Evolutionary conservation across 2,797 vertebrate species (phyloP).

Genomic region (Tauraco hartlaubi): DNA sequence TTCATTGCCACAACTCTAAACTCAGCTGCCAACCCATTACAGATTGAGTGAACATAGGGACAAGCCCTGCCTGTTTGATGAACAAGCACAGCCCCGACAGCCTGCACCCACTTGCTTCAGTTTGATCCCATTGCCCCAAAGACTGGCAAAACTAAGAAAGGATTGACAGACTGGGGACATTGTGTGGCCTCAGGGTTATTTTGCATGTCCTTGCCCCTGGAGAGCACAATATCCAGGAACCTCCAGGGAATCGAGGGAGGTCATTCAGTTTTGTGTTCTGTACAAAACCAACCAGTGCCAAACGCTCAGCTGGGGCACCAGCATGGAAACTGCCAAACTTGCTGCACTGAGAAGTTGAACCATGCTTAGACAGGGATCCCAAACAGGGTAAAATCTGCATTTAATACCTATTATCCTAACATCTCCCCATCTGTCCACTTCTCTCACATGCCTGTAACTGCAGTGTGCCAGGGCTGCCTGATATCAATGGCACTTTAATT

Average conservation of each 20-base stretch:
- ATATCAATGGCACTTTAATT: conserved; percentile 69
- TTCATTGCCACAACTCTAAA: neutral
- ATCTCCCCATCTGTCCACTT: conserved; percentile 64
- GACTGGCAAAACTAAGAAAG: neutral
- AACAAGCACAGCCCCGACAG: neutral
- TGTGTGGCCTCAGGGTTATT: neutral
- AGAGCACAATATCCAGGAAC: neutral
- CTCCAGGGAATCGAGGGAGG: neutral
- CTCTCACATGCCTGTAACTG: neutral
- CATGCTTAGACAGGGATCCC: neutral
- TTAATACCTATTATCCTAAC: conserved; percentile 63
- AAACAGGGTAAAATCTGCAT: conserved; percentile 33
- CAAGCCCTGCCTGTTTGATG: neutral
- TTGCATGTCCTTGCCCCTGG: neutral
- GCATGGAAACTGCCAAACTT: neutral
- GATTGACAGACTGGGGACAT: fast-evolving
- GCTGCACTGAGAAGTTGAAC: neutral
- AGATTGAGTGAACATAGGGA: neutral
- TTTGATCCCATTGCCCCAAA: fast-evolving
- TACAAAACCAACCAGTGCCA: neutral
- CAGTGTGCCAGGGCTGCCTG: neutral
- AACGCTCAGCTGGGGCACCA: neutral
- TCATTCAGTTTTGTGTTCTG: neutral
- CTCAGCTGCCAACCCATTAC: neutral
- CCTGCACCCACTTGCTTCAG: neutral